Conservation (phyloP, 2,113 vertebrate species). For the Carollia perspicillata region DNA sequence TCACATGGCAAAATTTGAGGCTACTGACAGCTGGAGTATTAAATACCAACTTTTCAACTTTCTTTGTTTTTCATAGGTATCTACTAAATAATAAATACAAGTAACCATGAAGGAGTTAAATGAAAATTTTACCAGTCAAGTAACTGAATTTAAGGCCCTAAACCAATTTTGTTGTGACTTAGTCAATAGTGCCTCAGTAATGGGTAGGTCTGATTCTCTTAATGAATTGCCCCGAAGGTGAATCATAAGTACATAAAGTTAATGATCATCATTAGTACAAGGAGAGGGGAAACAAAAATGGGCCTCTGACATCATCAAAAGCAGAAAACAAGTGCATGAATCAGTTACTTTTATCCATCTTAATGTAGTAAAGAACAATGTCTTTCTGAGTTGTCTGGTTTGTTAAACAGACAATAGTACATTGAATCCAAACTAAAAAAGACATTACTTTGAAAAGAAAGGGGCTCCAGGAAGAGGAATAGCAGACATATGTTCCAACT, state of each 20-base stretch:
- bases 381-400: slow-evolving; percentile 3
- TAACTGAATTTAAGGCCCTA: not conserved
- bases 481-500: slow-evolving; percentile 49
- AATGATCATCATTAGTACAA: not conserved
- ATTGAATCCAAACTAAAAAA: slow-evolving; percentile 42
- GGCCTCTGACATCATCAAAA: slow-evolving; percentile 26
- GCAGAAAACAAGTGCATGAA: not conserved
- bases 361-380: slow-evolving; percentile 16
- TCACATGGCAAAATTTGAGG: slow-evolving; percentile 6
- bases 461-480: slow-evolving; percentile 26
- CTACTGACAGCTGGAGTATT: not conserved
- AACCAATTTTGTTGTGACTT: not conserved
- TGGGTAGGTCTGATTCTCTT: not conserved
- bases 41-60: slow-evolving; percentile 32
- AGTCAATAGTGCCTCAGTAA: not conserved
- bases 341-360: slow-evolving; percentile 19
- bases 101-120: slow-evolving; percentile 3
- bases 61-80: not conserved
- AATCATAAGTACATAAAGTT: slow-evolving; percentile 1
- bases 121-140: not conserved
- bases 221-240: not conserved
- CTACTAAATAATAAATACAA: slow-evolving; percentile 1
- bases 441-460: slow-evolving; percentile 54
- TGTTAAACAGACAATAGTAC: slow-evolving; percentile 4
- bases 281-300: not conserved